Percentiles rank a stretch among this genome's conserved stretches.
These are phyloP conservation scores for Heliconius ismenius DNA, from an alignment of 2,888 invertebrate genomes.

Conservation along the genomic window DNA sequence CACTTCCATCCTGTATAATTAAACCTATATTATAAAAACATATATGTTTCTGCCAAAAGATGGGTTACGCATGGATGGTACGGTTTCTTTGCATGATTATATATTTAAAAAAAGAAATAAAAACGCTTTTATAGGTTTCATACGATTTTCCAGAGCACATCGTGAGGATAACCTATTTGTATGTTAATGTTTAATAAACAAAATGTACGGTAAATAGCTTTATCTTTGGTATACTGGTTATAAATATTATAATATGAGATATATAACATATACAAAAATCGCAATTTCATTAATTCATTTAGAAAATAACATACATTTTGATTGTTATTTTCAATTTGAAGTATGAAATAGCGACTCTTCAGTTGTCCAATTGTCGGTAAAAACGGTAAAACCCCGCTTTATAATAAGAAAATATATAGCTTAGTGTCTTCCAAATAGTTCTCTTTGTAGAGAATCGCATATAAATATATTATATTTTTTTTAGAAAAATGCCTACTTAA, in stretches of 20 bases:
- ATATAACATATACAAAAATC: slow-evolving; percentile 42
- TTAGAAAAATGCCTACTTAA: background rate
- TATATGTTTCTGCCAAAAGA: slow-evolving; percentile 42
- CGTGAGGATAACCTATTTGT: slow-evolving; percentile 55
- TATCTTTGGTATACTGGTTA: slow-evolving; percentile 55
- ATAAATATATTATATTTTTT: background rate
- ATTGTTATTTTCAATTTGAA: slow-evolving; percentile 6
- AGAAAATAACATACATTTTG: background rate
- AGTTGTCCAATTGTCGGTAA: slow-evolving; percentile 15
- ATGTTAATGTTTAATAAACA: slow-evolving; percentile 56
- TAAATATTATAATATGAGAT: slow-evolving; percentile 38
- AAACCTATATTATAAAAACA: slow-evolving; percentile 41
- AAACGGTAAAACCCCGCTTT: slow-evolving; percentile 36
- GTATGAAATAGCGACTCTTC: slow-evolving; percentile 21
- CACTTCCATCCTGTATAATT: too few species aligned
- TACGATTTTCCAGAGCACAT: slow-evolving; percentile 71
- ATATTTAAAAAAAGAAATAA: background rate
- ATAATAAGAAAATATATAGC: slow-evolving; percentile 31
- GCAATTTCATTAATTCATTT: slow-evolving; percentile 34
- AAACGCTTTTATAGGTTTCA: slow-evolving; percentile 15
- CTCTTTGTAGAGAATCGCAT: slow-evolving; percentile 16
- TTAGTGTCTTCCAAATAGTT: slow-evolving; percentile 35
- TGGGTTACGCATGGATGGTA: slow-evolving; percentile 40
- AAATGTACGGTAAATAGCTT: slow-evolving; percentile 59
- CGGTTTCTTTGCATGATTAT: slow-evolving; percentile 31